These are phyloP conservation scores for Conchocele bisecta DNA, from an alignment of 2,888 invertebrate genomes.

Conservation along the genomic window DNA sequence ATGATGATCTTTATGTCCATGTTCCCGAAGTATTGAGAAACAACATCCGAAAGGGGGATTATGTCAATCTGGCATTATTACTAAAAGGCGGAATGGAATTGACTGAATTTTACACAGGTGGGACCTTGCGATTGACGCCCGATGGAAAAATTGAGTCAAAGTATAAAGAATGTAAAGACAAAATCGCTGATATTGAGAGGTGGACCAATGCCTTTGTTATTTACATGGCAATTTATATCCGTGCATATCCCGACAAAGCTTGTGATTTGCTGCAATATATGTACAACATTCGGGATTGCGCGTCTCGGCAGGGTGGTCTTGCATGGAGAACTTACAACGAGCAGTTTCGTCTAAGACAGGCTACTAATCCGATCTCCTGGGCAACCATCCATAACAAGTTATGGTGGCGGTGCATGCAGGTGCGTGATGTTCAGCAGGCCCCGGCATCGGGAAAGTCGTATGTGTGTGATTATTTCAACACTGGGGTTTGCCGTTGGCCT, in stretches of 20 bases:
- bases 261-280: constrained; percentile 24
- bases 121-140: not conserved
- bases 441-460: too few relatives aligned
- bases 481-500: too few relatives aligned
- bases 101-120: constrained; percentile 4
- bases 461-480: too few relatives aligned
- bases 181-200: constrained; percentile 12
- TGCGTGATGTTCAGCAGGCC: too few relatives aligned
- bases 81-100: constrained; percentile 21
- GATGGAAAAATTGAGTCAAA: constrained; percentile 4
- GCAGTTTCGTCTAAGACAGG: constrained; percentile 24
- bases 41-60: constrained; percentile 12
- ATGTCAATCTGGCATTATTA: constrained; percentile 30
- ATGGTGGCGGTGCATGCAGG: constrained; percentile 17
- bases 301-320: not conserved
- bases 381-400: constrained; percentile 14
- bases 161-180: constrained; percentile 19
- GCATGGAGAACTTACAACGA: constrained; percentile 33
- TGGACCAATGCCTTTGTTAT: constrained; percentile 42
- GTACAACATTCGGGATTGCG: constrained; percentile 20
- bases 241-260: constrained; percentile 2
- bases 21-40: constrained; percentile 12
- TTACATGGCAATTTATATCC: constrained; percentile 10
- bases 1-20: constrained; percentile 17
- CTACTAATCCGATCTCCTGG: constrained; percentile 4